Conservation (phyloP, 2,113 vertebrate genomes). For the Notothenia coriiceps region DNA sequence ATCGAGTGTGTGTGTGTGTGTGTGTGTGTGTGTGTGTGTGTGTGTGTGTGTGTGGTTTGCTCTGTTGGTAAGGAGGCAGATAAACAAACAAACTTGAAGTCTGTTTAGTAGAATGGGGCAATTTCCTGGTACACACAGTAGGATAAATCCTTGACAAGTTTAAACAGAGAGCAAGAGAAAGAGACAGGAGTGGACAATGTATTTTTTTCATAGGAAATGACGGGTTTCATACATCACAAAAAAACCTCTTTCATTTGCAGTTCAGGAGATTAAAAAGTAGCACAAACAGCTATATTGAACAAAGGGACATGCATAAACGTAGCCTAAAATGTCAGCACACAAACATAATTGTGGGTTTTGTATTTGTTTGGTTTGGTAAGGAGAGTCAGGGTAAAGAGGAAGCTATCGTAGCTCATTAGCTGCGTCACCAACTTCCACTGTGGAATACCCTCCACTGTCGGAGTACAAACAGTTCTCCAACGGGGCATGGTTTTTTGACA, state of each 20-base stretch:
- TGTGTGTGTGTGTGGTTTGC: slow-evolving; percentile 33
- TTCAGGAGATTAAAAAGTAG: not conserved
- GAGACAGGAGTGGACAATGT: not conserved
- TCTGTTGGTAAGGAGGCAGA: slow-evolving; percentile 56
- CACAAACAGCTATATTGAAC: not conserved
- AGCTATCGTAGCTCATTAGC: no score
- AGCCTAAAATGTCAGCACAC: not conserved
- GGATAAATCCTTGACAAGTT: slow-evolving; percentile 64
- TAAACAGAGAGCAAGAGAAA: slow-evolving; percentile 44
- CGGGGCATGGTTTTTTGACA: no score
- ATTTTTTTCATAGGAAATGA: slow-evolving; percentile 13
- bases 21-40: slow-evolving; percentile 11
- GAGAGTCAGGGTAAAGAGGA: no score
- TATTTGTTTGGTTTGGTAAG: no score
- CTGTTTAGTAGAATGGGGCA: slow-evolving; percentile 60
- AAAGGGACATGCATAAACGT: not conserved
- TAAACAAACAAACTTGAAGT: slow-evolving; percentile 73
- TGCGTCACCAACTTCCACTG: no score
- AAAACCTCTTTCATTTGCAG: slow-evolving; percentile 8
- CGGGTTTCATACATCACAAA: not conserved
- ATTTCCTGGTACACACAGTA: slow-evolving; percentile 71
- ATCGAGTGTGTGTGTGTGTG: slow-evolving; percentile 13
- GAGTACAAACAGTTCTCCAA: no score
- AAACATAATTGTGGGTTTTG: not conserved
- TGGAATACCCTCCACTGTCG: no score